A percentile compares a stretch with the other conserved stretches of the same genome.
These are phyloP conservation scores for Orgyia antiqua DNA, from an alignment of 2,888 invertebrate genomes.

Conservation along the genomic window DNA sequence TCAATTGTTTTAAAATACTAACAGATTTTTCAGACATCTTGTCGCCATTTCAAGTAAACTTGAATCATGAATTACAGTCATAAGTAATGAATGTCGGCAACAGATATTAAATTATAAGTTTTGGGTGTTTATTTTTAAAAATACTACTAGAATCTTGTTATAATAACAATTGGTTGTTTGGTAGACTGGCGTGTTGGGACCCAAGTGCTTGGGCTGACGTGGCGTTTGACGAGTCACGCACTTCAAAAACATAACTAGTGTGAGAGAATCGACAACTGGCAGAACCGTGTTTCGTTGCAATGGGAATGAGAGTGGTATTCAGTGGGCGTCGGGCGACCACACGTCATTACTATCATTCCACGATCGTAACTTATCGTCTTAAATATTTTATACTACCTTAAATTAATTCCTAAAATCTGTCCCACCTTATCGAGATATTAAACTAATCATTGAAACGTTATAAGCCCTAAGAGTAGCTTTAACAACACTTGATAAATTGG, in stretches of 20 bases:
- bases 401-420: constrained; percentile 19
- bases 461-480: constrained; percentile 15
- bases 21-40: too few relatives aligned
- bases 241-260: constrained; percentile 38
- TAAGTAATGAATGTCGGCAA: too few relatives aligned
- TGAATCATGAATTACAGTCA: too few relatives aligned
- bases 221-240: constrained; percentile 56
- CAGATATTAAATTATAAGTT: too few relatives aligned
- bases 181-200: constrained; percentile 27
- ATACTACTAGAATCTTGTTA: too few relatives aligned
- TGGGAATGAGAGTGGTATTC: constrained; percentile 33
- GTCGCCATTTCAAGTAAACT: too few relatives aligned
- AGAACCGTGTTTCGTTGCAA: constrained; percentile 25
- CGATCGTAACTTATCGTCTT: constrained; percentile 31
- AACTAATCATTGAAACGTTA: constrained; percentile 19
- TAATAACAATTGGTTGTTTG: constrained; percentile 28
- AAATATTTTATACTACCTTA: constrained; percentile 23
- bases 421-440: constrained; percentile 15
- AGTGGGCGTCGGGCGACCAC: constrained; percentile 32
- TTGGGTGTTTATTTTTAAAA: too few relatives aligned
- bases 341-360: constrained; percentile 39
- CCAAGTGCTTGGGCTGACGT: constrained; percentile 28
- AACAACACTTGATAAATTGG: constrained; percentile 21
- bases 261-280: constrained; percentile 50
- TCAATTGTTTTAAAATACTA: too few relatives aligned